Evolutionary conservation across 1,140 invertebrate species (phyloP).

Genomic region (Drosophila nasuta): DNA sequence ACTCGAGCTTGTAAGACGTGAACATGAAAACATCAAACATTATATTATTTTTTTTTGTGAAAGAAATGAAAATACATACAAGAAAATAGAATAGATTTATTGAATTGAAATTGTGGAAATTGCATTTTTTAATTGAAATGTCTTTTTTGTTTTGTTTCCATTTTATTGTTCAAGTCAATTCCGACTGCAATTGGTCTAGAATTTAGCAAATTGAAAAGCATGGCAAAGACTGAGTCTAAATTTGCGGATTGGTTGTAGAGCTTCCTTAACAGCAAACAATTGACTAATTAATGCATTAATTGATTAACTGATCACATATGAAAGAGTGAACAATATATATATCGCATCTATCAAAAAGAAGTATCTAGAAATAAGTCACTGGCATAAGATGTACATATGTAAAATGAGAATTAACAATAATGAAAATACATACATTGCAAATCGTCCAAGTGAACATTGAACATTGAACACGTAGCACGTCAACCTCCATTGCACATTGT

Average conservation of each 20-base stretch:
- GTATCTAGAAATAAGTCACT: conserved; percentile 2
- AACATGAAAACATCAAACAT: conserved; percentile 13
- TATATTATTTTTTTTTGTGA: conserved; percentile 22
- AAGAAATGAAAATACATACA: conserved; percentile 19
- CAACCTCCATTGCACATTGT: conserved; percentile 34
- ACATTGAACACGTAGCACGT: conserved; percentile 21
- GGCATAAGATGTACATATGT: conserved; percentile 23
- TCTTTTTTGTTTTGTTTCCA: conserved; percentile 5
- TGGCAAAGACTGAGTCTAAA: conserved; percentile 49
- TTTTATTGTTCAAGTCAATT: conserved; percentile 22
- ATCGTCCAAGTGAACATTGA: conserved; percentile 37
- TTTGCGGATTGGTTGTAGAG: conserved; percentile 28
- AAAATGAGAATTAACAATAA: conserved; percentile 7
- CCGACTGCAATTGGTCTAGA: conserved; percentile 29
- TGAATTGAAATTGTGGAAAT: conserved; percentile 11
- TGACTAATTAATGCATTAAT: conserved; percentile 1
- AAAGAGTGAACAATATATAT: conserved; percentile 7
- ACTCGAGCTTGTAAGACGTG: conserved; percentile 62
- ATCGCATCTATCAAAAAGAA: conserved; percentile 3
- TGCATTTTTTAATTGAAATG: conserved; percentile 13
- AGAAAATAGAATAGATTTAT: conserved; percentile 14
- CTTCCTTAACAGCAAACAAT: conserved; percentile 6
- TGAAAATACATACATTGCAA: conserved; percentile 13
- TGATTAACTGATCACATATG: neutral
- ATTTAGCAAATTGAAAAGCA: conserved; percentile 28